Evolutionary conservation across 2,113 vertebrate genomes (phyloP), one percentile per base, ranked within the genome.

Genomic region (Tyto alba): DNA sequence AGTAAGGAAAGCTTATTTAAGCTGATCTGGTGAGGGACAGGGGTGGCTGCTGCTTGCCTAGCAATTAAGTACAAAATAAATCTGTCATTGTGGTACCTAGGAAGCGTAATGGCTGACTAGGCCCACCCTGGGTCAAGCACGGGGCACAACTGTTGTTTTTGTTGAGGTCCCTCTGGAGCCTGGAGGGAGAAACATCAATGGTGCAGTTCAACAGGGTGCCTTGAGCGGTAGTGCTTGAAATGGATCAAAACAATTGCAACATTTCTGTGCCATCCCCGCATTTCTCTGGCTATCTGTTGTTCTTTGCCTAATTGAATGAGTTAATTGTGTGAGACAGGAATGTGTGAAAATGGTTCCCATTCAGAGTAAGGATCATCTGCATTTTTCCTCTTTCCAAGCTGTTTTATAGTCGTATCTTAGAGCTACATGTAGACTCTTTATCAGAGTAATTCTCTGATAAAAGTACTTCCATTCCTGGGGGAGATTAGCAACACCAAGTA

Each of bases 241-340:
- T 21, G 27, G 40, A 50, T 88, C 43, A 88, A 85, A 95, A 80
- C 45, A 34, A 5, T 90, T 29, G 3, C 9, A 77, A 68, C 29
- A 79, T 77, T 83, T 90, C 80, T 85, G 96, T 95, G 84, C 94
- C 91, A 95, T 77, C 69, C 86, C 95, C 80, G 80, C 7, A 4
- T 87, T 89, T 95, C 77, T 89, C 64, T 71, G 55, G 13, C 59
- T 93, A 0, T 86, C 68, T 52, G 9, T 89, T 96, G 69, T 95
- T 91, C 47, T 95, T 40, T 86, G 55, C 32, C 64, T 45, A 50
- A 89, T 7, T 95, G 87, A 96, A 93, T 97, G 87, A 94, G 30
- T 53, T 59, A 79, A 85, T 95, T 96, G 91, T 96, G 53, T 60
- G 53, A 91, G 83, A 27, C 52, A 60, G 48, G 30, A 87, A 79